These are phyloP conservation scores for Microtus obscurus DNA, from an alignment of 2,797 vertebrate species.

Conservation along the genomic window DNA sequence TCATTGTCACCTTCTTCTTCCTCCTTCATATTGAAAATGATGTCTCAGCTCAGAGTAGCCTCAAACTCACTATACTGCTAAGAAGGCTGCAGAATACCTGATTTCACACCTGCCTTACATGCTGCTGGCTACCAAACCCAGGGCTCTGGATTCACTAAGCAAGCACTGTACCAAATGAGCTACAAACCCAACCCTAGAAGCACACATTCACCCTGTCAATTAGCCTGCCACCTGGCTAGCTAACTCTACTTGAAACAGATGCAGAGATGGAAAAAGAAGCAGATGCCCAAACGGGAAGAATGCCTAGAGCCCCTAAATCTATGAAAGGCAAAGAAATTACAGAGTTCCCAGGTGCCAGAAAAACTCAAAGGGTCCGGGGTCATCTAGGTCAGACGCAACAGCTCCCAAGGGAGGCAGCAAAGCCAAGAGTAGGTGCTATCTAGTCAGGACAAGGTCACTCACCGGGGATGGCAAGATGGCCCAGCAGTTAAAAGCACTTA, in stretches of 20 bases:
- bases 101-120: neutral
- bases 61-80: neutral
- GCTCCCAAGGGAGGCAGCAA: neutral
- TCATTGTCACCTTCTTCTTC: neutral
- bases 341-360: neutral
- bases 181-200: neutral
- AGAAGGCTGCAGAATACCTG: neutral
- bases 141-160: neutral
- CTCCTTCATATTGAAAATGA: neutral
- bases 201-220: neutral
- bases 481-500: neutral
- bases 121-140: neutral
- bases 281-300: neutral
- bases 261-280: neutral
- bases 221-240: neutral
- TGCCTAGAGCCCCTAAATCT: neutral
- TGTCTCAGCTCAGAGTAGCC: neutral
- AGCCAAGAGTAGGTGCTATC: fast-evolving
- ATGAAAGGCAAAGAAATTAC: neutral
- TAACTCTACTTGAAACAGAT: neutral
- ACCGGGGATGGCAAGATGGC: neutral
- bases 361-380: fast-evolving
- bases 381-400: neutral
- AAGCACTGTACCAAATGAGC: neutral
- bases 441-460: neutral